A percentile compares a stretch with the other conserved stretches of the same genome.
These are phyloP conservation scores for Caenorhabditis elegans DNA, from an alignment of 1,140 invertebrate species.

Conservation along the genomic window DNA sequence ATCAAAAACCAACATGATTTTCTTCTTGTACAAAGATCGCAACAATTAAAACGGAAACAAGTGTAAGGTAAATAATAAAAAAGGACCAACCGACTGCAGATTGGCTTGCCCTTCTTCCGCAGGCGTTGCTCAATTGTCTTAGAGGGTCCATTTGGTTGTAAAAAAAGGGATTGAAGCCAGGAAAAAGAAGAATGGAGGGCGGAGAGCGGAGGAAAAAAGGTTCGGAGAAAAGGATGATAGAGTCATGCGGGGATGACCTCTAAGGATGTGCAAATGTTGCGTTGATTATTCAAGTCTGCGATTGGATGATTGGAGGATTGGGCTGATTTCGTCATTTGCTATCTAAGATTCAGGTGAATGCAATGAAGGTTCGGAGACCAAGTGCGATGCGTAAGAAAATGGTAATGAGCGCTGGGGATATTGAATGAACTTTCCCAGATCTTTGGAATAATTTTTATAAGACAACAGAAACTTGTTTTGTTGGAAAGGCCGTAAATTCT, in stretches of 20 bases:
- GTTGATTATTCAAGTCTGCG: background rate
- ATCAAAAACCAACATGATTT: no score
- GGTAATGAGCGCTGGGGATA: background rate
- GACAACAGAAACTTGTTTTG: no score
- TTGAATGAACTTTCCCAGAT: no score
- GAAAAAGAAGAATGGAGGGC: background rate
- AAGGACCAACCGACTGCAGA: background rate
- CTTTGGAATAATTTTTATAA: background rate
- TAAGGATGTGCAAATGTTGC: conserved; percentile 2
- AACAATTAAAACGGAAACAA: background rate
- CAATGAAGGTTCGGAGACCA: background rate
- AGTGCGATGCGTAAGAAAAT: background rate
- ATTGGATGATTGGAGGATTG: no score
- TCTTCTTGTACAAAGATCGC: background rate
- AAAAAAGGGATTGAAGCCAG: background rate
- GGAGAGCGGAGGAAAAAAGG: background rate
- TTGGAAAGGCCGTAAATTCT: no score
- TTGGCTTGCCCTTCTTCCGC: background rate
- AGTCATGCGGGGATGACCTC: conserved; percentile 18
- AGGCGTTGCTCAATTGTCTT: conserved; percentile 12
- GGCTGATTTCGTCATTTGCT: background rate
- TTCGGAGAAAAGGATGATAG: background rate
- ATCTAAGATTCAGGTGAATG: background rate
- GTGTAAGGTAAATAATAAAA: background rate
- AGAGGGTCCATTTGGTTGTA: background rate